These are phyloP conservation scores for Pomatostomus ruficeps DNA, from an alignment of 2,113 vertebrate species.

Conservation along the genomic window DNA sequence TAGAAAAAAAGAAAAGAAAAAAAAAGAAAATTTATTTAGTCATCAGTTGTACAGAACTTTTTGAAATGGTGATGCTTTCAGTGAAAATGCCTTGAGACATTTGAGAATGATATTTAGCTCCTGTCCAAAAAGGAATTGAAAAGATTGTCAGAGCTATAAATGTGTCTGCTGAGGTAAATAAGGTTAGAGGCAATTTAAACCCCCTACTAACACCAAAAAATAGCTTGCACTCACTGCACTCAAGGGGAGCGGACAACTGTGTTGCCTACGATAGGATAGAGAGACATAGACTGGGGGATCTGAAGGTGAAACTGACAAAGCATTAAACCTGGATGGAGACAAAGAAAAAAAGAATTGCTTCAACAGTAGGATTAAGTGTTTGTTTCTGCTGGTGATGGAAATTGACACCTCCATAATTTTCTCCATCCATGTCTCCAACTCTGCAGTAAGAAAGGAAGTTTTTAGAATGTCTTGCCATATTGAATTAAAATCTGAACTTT, in stretches of 20 bases:
- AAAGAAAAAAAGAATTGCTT: neutral
- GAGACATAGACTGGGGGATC: neutral
- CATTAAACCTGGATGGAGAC: neutral
- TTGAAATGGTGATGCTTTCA: neutral
- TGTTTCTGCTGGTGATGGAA: neutral
- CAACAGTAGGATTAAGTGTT: neutral
- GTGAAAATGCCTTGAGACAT: neutral
- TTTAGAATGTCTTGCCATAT: neutral
- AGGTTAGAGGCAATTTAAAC: neutral
- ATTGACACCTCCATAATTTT: neutral
- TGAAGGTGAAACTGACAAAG: neutral
- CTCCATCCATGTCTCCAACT: neutral
- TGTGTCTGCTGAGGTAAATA: neutral
- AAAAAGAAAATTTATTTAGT: neutral
- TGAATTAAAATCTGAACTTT: neutral
- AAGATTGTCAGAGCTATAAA: neutral
- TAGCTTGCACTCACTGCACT: neutral
- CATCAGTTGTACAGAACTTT: neutral
- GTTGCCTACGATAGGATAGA: neutral
- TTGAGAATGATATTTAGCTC: neutral
- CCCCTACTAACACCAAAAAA: neutral
- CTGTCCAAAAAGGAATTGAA: neutral
- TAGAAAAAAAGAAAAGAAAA: conserved; percentile 22
- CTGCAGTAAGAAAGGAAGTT: neutral
- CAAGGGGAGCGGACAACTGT: neutral